Evolutionary conservation across 2,113 vertebrate species (phyloP), one percentile per base, ranked within the genome.

Genomic region (Phalacrocorax carbo): DNA sequence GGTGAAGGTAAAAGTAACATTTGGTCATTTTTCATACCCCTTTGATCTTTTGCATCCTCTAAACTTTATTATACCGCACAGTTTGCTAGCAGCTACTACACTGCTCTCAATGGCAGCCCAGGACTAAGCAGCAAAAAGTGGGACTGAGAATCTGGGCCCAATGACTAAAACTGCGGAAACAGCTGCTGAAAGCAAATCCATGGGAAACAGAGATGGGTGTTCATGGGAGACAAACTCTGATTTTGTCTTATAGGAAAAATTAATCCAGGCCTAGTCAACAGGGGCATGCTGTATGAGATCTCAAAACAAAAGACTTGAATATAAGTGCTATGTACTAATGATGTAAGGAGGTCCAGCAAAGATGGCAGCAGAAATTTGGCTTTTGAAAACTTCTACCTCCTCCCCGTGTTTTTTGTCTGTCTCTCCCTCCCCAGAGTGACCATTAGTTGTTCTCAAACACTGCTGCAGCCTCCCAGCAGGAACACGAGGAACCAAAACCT

Each of bases 401-500:
- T 68, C 10, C 29, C 17, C 0, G 0, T 23, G 1, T 9, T 79
- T 82, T 72, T 52, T 66, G 21, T 7, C 20, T 36, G 15, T 29
- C 7, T 72, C 18, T 70, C 34, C 36, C 13, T 70, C 34, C 36
- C 13, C 21, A 58, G 60, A 40, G 15, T 26, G 27, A 77, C 25
- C 30, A 32, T 36, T 34, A 44, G 6, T 5, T 88, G 29, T n/a
- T 82, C 27, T 61, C 18, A 82, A 5, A 11, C 3, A 1, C 4
- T 60, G 20, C 38, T 85, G 9, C 25, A 79, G 52, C 6, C 17
- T 76, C 57, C 15, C 26, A 79, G 8, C 8, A 86, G 52, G 44
- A 69, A 11, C 6, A 25, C 0, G 0, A 36, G 22, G 36, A 75
- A n/a, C 11, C 11, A 46, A 76, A 95, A 42, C 3, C 3, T 12